A percentile compares a stretch with the other conserved stretches of the same genome.
phyloP scores from a whole-genome alignment of 2,888 invertebrate genomes.

The Leucania comma region DNA sequence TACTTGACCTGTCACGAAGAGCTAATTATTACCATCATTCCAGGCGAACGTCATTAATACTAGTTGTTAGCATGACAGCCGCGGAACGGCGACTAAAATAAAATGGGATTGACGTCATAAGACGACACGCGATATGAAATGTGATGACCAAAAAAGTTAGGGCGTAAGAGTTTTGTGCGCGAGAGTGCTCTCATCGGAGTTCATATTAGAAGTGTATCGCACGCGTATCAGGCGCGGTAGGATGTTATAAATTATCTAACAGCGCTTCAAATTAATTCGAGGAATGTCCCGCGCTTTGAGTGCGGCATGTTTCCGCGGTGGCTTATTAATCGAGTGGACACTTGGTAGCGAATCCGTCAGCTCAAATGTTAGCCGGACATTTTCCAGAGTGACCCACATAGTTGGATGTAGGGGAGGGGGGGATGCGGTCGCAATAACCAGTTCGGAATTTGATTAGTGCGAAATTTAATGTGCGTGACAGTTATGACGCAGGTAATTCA shows the following conservation, averaged over 20 bases:
- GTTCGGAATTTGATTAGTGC: constrained; percentile 67
- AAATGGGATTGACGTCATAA: constrained; percentile 66
- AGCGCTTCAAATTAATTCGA: constrained; percentile 90
- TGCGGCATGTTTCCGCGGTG: constrained; percentile 83
- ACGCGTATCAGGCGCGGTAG: constrained; percentile 80
- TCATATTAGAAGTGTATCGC: constrained; percentile 71
- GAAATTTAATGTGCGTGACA: constrained; percentile 59
- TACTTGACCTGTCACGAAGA: constrained; percentile 65
- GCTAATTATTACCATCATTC: constrained; percentile 67
- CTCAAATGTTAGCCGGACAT: constrained; percentile 66
- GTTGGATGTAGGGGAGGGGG: constrained; percentile 24
- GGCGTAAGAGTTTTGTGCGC: constrained; percentile 61
- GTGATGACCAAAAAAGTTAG: constrained; percentile 43
- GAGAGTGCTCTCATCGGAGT: constrained; percentile 61
- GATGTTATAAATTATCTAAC: constrained; percentile 90
- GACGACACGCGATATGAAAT: constrained; percentile 53
- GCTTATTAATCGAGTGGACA: constrained; percentile 88
- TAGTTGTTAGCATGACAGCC: constrained; percentile 67
- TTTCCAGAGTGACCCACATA: constrained; percentile 63
- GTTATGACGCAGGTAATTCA: constrained; percentile 52
- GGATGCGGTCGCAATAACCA: constrained; percentile 58
- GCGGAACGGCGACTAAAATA: constrained; percentile 63
- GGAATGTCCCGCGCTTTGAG: constrained; percentile 83
- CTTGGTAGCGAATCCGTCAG: constrained; percentile 86
- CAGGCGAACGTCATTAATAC: constrained; percentile 68